Base-by-base conservation (phyloP, 2,797 vertebrate genomes). In the Ctenochaetus hawaiiensis region DNA sequence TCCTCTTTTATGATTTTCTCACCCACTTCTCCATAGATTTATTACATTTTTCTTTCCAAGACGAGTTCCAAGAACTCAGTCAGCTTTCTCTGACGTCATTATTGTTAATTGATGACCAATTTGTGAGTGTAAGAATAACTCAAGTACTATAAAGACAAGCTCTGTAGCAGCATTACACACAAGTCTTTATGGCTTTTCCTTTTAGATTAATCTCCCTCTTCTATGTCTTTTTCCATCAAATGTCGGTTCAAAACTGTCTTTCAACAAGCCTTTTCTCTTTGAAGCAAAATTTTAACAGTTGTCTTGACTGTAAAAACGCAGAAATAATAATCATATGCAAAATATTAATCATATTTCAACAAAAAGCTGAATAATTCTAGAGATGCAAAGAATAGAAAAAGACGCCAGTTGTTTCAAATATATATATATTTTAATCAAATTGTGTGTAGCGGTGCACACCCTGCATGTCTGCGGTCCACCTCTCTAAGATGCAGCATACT, bases 331-430 rank as follows among this genome's bases (percentile, higher is more conserved):
- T 41, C 8, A 41, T 2, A 9, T 41, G 2, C 11, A 41, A 41
- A 41, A 41, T 41, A 41, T 41, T 41, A 9, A 41, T 9, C 1
- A 12, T 41, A 41, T 41, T 2, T 73, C 41, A 77, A 72, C 61
- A 79, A 85, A 80, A 59, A 77, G 62, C 26, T 68, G 61, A 82
- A 81, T 64, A 8, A 65, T 48, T 39, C 68, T 57, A 57, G 66
- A 51, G 64, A 37, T 67, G 59, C 17, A 41, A 44, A 37, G 3
- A 75, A 69, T 78, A 73, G 72, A 56, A 23, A 44, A 51, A 80
- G 66, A 17, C 73, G 72, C 22, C 66, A 64, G n/a, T 65, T 54
- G 18, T 85, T 68, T 69, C 11, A 72, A 30, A 61, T 45, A 69
- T 53, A 66, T 85, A 45, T 54, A 22, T 12, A 34, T 78, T 77